Base-by-base conservation (phyloP, 2,113 vertebrate species). In the Forbesichthys papilliferus region DNA sequence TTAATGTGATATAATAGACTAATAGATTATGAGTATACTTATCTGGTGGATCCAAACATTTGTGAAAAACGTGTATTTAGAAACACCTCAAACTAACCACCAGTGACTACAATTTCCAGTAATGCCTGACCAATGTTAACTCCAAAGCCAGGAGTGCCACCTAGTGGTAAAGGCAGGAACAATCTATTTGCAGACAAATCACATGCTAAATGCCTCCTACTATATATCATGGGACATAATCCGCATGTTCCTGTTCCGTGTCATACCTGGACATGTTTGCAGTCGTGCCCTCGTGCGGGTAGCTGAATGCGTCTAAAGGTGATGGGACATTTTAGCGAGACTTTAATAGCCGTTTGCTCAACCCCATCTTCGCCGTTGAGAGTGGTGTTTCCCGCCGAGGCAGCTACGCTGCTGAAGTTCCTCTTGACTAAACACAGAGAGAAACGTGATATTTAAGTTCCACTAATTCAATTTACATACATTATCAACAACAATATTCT, bases 271-370 rank as follows among this genome's bases (percentile, higher is more conserved):
- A 99, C 98, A 0, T 99, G 98, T 91, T 99, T 99, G 94, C 98
- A 99, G 12, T 99, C 98, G 0, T 99, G 98, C 61, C 98, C 98
- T 77, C 98, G 91, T 0, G 98, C 97, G 0, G 98, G 98, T 55
- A 99, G 95, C 90, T 99, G 98, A 78, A 99, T 99, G 77, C 98
- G 93, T 72, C 98, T 92, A 93, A 99, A 99, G 71, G 98, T 99
- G 83, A 99, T 98, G 0, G 97, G 98, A 92, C 98, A 99, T 85
- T 99, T 99, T 78, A 99, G 94, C 49, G 97, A 99, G 66, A 99
- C 98, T 88, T 99, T 99, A 78, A 99, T 99, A 66, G 96, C 97
- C 0, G 98, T 99, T 91, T 99, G 98, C 91, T 99, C 98, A 68
- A 99, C 96, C 0, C 98, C 96, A 3, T 99, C 98, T 58, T 99